Conservation (phyloP, 2,888 invertebrate species). For the Opisthograptis luteolata region DNA sequence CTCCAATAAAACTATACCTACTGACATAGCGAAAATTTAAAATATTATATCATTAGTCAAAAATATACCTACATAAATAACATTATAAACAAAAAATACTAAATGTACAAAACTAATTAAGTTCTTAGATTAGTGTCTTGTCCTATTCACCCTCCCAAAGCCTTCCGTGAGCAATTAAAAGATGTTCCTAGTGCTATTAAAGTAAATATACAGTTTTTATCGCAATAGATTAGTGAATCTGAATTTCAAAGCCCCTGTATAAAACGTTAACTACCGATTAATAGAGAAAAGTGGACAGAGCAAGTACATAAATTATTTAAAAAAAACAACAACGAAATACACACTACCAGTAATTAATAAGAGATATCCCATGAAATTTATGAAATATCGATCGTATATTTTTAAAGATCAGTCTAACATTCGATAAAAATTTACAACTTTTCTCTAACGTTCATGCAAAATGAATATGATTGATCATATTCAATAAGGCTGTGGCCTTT, state of each 20-base stretch:
- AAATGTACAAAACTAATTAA: too few relatives aligned
- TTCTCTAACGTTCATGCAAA: constrained; percentile 48
- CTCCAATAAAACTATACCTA: too few relatives aligned
- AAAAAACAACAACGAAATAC: constrained; percentile 2
- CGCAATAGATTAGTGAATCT: constrained; percentile 47
- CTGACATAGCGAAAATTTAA: too few relatives aligned
- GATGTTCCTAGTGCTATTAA: constrained; percentile 50
- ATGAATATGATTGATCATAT: too few relatives aligned
- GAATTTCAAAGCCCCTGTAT: constrained; percentile 67
- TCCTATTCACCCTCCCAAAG: constrained; percentile 40
- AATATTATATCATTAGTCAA: too few relatives aligned
- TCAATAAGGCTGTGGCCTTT: constrained; percentile 68
- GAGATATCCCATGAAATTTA: constrained; percentile 71
- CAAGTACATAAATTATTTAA: constrained; percentile 38
- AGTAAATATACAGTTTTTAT: constrained; percentile 42
- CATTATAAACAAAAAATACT: too few relatives aligned
- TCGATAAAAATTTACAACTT: constrained; percentile 74
- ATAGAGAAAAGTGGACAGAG: constrained; percentile 75
- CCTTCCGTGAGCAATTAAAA: constrained; percentile 61
- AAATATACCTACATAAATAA: too few relatives aligned
- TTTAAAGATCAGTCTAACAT: constrained; percentile 84
- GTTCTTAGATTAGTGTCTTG: constrained; percentile 24
- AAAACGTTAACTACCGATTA: constrained; percentile 63
- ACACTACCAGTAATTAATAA: constrained; percentile 53
- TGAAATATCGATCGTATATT: constrained; percentile 71